Evolutionary conservation across 30 jellyfish, hydroid and myxozoan genomes (phyloP), one percentile per base, ranked within the genome.

Genomic region (Aurelia aurita complex sp. Pacific): DNA sequence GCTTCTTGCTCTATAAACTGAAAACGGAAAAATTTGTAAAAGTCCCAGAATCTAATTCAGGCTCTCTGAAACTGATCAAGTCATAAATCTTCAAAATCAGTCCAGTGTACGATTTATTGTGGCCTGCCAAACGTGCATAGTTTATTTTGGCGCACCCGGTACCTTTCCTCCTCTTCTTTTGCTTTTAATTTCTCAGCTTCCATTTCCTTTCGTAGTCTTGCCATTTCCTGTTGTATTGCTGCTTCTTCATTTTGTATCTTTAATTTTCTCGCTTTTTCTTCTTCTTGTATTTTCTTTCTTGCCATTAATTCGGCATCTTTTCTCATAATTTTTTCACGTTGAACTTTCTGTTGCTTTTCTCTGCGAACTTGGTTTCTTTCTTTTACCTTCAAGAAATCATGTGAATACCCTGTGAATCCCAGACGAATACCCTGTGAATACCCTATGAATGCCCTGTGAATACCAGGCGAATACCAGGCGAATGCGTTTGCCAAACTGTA

Each of bases 201-300:
- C 96, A 93, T 80, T 85, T 88, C 98, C 65, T 93, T 88, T 66
- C 97, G 81, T 9, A 93, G 88, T 62, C 62, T 43, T n/a, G 91
- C 76, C 98, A 93, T 93, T 79, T 93, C 94, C 60, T 50, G 51
- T 67, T 93, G 91, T 9, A 93, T 88, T 12, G 83, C 90, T 4
- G 87, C 94, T 23, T 93, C 98, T 68, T 93, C 98, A 62, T n/a
- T 74, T 38, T 83, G 88, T 64, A 66, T 66, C 42, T 83, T 80
- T 69, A 69, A 53, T 42, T 57, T 43, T 51, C 74, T 77, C 40
- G 88, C 88, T 75, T 93, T 89, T 67, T 93, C 98, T 74, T 93
- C 98, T 73, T 87, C 88, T 75, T 61, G 69, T 9, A 93, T 74
- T 61, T 79, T 74, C 67, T 88, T 80, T 34, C 89, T 76, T 55